phyloP scores from a whole-genome alignment of 2,113 vertebrate genomes.

The Chamaetylas fuelleborni region DNA sequence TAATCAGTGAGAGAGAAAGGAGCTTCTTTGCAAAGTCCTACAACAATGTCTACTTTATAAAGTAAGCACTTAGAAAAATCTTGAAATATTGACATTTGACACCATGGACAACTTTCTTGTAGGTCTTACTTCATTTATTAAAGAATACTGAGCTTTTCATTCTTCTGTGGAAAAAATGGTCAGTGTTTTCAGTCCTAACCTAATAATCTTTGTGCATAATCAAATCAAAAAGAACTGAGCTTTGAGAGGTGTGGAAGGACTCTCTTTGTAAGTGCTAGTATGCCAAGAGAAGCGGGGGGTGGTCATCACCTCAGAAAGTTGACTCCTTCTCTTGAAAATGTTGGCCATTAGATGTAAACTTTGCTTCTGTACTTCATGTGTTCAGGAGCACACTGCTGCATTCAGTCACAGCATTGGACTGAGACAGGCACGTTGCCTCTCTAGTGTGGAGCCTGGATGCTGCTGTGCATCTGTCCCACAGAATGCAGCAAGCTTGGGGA shows the following conservation, averaged over 20 bases:
- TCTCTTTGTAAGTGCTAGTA: neutral
- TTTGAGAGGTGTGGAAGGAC: neutral
- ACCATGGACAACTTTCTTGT: neutral
- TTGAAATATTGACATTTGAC: neutral
- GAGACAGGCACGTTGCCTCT: accelerated
- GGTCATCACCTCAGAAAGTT: neutral
- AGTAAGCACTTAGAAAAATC: neutral
- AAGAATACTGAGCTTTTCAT: neutral
- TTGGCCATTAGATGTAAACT: neutral
- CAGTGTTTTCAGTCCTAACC: neutral
- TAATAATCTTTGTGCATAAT: neutral
- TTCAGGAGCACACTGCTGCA: neutral
- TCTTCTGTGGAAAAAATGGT: neutral
- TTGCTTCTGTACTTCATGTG: neutral
- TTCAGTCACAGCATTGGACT: neutral
- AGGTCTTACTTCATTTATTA: neutral
- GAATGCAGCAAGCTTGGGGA: neutral
- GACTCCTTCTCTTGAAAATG: neutral
- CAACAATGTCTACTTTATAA: neutral
- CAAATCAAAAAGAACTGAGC: neutral
- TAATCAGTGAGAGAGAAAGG: slow-evolving; percentile 40
- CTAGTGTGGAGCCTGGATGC: neutral
- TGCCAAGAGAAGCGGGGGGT: neutral
- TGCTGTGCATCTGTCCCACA: neutral
- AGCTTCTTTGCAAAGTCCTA: neutral